phyloP scores from a whole-genome alignment of 2,113 vertebrate genomes.

The Fulmarus glacialis region DNA sequence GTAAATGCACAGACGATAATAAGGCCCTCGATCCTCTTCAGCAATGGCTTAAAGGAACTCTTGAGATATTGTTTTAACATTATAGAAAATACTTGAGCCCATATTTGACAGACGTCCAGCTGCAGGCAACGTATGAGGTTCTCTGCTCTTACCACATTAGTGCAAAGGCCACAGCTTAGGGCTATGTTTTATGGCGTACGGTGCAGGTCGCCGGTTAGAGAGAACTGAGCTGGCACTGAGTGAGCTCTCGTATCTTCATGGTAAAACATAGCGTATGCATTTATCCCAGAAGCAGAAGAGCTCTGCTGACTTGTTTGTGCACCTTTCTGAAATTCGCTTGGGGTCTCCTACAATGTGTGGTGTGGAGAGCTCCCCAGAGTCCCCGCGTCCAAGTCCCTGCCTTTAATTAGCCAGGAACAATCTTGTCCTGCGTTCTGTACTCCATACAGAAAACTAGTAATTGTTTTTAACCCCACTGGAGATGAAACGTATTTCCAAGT shows the following conservation, averaged over 20 bases:
- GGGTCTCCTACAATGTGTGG: background rate
- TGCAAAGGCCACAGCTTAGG: background rate
- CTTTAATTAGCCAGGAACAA: background rate
- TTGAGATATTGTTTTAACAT: background rate
- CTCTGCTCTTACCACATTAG: background rate
- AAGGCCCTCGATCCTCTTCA: background rate
- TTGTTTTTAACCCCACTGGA: background rate
- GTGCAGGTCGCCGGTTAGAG: background rate
- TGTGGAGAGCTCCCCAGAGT: background rate
- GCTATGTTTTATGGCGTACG: rapidly evolving
- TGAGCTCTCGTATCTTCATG: background rate
- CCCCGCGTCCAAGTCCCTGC: background rate
- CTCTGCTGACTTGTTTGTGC: background rate
- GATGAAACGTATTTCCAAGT: background rate
- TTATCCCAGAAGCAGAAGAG: background rate
- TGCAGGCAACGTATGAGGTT: background rate
- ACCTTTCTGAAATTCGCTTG: background rate
- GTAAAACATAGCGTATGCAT: background rate
- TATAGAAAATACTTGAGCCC: background rate
- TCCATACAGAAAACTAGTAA: background rate
- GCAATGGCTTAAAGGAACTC: background rate
- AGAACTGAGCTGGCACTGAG: background rate
- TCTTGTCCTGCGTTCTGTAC: background rate
- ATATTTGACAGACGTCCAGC: background rate
- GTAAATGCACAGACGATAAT: background rate